phyloP scores from a whole-genome alignment of 2,888 invertebrate species.

The Bedellia somnulentella region DNA sequence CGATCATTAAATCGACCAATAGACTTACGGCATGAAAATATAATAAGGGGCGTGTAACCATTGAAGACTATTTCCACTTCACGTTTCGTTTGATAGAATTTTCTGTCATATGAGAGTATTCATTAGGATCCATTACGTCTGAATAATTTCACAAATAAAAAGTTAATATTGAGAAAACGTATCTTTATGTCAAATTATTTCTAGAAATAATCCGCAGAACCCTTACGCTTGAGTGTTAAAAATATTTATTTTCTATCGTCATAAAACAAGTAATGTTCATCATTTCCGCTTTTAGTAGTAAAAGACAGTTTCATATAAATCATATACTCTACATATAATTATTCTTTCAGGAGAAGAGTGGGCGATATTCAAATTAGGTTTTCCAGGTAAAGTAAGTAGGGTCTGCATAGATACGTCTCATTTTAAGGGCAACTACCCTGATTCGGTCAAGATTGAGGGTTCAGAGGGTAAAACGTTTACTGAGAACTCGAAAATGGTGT shows the following conservation, averaged over 20 bases:
- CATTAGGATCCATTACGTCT: too few relatives aligned
- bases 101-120: too few relatives aligned
- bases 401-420: conserved; percentile 63
- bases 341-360: conserved; percentile 58
- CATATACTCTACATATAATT: too few relatives aligned
- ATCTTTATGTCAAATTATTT: neutral
- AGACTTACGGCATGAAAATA: too few relatives aligned
- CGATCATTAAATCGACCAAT: too few relatives aligned
- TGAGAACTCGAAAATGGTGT: conserved; percentile 23
- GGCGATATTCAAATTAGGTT: conserved; percentile 63
- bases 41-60: too few relatives aligned
- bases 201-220: too few relatives aligned
- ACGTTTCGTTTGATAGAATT: too few relatives aligned
- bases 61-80: too few relatives aligned
- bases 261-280: too few relatives aligned
- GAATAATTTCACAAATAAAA: neutral
- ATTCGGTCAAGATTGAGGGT: conserved; percentile 61
- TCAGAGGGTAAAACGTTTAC: conserved; percentile 25
- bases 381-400: conserved; percentile 43
- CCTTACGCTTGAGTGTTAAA: too few relatives aligned
- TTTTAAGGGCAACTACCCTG: conserved; percentile 68
- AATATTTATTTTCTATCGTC: too few relatives aligned
- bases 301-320: neutral
- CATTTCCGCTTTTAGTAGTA: neutral
- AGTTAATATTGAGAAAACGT: neutral